A percentile compares a stretch with the other conserved stretches of the same genome.
phyloP scores from a whole-genome alignment of 1,140 invertebrate species.

The Platyura marginata region DNA sequence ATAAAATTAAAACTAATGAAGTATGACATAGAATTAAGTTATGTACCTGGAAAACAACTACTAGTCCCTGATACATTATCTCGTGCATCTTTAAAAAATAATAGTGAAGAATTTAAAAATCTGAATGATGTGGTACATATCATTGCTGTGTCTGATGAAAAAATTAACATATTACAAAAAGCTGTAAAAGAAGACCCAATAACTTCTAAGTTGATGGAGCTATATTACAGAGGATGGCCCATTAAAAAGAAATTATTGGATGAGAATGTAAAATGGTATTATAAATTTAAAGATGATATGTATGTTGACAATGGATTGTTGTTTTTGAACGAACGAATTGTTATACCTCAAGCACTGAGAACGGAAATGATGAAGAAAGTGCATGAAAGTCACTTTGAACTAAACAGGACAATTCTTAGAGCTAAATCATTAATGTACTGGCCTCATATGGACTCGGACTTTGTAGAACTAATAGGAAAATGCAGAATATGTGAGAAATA shows the following conservation, averaged over 20 bases:
- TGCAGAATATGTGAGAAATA: constrained; percentile 15
- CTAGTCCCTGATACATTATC: constrained; percentile 14
- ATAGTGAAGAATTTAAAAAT: background rate
- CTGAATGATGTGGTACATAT: constrained; percentile 3
- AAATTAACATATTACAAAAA: constrained; percentile 1
- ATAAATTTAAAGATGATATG: constrained; percentile 4
- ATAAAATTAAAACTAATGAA: constrained; percentile 21
- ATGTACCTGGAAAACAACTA: constrained; percentile 13
- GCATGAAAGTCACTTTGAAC: constrained; percentile 1
- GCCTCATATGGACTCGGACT: constrained; percentile 9
- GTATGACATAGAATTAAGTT: constrained; percentile 15
- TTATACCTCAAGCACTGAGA: constrained; percentile 1
- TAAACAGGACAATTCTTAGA: constrained; percentile 1
- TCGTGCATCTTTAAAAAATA: constrained; percentile 7
- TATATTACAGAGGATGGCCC: background rate
- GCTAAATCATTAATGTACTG: background rate
- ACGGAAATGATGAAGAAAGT: background rate
- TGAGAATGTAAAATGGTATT: background rate
- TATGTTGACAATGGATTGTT: constrained; percentile 3
- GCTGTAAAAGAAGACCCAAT: constrained; percentile 1
- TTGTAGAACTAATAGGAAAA: constrained; percentile 10
- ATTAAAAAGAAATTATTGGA: background rate
- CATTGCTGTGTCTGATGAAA: constrained; percentile 3
- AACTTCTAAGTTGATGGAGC: background rate
- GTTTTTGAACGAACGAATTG: constrained; percentile 3